These are phyloP conservation scores for Platyrinchus mystaceus DNA, from an alignment of 2,797 vertebrate species.

Conservation along the genomic window DNA sequence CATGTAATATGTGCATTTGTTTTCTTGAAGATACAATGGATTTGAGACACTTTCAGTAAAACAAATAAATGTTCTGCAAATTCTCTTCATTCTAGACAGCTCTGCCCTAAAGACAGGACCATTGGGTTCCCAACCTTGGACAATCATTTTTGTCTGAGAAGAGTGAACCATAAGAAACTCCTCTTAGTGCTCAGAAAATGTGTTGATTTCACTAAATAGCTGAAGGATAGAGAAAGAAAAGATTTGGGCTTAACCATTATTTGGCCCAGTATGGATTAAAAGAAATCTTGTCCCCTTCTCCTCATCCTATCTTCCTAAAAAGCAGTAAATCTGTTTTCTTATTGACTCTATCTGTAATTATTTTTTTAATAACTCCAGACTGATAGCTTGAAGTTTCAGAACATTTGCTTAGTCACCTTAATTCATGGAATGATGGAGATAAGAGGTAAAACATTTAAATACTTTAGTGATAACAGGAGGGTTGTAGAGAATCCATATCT, in stretches of 20 bases:
- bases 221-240: not conserved
- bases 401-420: not conserved
- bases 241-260: not conserved
- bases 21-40: constrained; percentile 16
- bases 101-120: not conserved
- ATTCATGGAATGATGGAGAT: not conserved
- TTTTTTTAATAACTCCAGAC: not conserved
- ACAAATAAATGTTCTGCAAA: constrained; percentile 41
- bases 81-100: constrained; percentile 33
- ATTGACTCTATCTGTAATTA: not conserved
- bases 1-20: not conserved
- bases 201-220: not conserved
- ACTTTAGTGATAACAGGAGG: not conserved
- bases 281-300: not conserved
- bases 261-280: not conserved
- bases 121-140: not conserved
- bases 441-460: not conserved
- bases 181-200: not conserved
- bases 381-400: not conserved
- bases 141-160: not conserved
- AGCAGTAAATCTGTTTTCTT: not conserved
- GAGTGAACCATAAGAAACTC: not conserved
- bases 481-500: not conserved
- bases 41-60: not conserved
- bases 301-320: not conserved